A percentile compares a stretch with the other conserved stretches of the same genome.
phyloP scores from a whole-genome alignment of 2,113 vertebrate genomes.

The Perognathus longimembris region DNA sequence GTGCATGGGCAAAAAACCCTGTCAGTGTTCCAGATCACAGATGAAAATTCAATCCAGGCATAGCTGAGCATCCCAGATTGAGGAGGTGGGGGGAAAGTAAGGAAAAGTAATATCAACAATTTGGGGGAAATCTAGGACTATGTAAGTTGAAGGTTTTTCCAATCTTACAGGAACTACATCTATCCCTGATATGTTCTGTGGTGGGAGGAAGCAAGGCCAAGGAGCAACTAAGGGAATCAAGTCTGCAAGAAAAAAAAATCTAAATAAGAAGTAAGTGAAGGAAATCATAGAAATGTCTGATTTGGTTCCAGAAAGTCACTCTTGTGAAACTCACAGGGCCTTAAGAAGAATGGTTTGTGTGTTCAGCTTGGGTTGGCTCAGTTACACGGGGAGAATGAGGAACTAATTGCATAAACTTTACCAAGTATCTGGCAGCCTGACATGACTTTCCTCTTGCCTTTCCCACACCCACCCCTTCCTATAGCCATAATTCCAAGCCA shows the following conservation, averaged over 20 bases:
- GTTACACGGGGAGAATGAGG: slow-evolving; percentile 15
- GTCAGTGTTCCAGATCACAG: not conserved
- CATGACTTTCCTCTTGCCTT: slow-evolving; percentile 42
- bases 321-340: slow-evolving; percentile 45
- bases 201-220: slow-evolving; percentile 55
- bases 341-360: slow-evolving; percentile 54
- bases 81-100: slow-evolving; percentile 27
- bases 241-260: slow-evolving; percentile 42
- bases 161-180: slow-evolving; percentile 38
- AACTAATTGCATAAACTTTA: slow-evolving; percentile 68
- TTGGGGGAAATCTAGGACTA: not conserved
- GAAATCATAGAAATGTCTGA: slow-evolving; percentile 67
- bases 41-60: slow-evolving; percentile 50
- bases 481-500: not conserved
- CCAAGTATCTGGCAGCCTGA: slow-evolving; percentile 64
- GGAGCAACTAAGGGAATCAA: slow-evolving; percentile 40
- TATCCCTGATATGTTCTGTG: slow-evolving; percentile 13
- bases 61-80: slow-evolving; percentile 45
- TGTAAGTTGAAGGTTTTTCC: slow-evolving; percentile 38
- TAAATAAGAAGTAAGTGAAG: slow-evolving; percentile 50
- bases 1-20: not conserved
- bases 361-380: slow-evolving; percentile 63
- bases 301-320: slow-evolving; percentile 74
- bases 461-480: slow-evolving; percentile 31
- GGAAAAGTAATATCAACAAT: slow-evolving; percentile 48